Evolutionary conservation across 2,888 invertebrate genomes (phyloP).

Genomic region (Formica aserva): DNA sequence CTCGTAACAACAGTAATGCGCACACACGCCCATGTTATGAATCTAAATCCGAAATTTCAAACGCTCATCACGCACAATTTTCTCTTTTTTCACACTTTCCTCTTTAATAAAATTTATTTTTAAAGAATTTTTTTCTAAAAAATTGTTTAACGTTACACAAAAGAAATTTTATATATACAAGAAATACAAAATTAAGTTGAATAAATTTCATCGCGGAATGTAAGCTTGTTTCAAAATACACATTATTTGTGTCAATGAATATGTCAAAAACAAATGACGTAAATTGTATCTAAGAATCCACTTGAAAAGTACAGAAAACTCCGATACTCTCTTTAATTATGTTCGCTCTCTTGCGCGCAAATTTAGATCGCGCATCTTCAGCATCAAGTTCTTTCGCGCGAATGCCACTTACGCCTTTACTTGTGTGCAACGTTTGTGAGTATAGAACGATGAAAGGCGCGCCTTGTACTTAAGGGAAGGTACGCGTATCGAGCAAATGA

Average conservation of each 20-base stretch:
- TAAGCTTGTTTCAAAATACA: background rate
- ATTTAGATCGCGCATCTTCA: slow-evolving; percentile 13
- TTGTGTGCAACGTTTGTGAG: slow-evolving; percentile 14
- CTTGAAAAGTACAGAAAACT: background rate
- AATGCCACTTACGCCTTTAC: slow-evolving; percentile 13
- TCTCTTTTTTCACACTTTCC: background rate
- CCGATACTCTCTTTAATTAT: background rate
- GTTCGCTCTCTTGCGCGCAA: background rate
- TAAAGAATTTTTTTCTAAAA: background rate
- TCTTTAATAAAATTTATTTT: background rate
- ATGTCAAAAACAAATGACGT: background rate
- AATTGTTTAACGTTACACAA: background rate
- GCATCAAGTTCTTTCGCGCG: slow-evolving; percentile 27
- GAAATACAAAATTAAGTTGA: background rate
- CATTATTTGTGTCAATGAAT: background rate
- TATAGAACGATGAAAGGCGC: slow-evolving; percentile 41
- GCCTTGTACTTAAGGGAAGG: slow-evolving; percentile 47
- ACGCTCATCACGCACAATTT: background rate
- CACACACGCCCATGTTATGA: background rate
- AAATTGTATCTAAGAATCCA: background rate
- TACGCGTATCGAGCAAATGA: slow-evolving; percentile 46
- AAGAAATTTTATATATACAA: background rate
- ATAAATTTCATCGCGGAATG: background rate
- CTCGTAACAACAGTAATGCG: slow-evolving; percentile 15
- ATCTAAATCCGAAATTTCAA: background rate